Conservation (phyloP, 2,113 vertebrate genomes). For the Lagopus leucura region DNA sequence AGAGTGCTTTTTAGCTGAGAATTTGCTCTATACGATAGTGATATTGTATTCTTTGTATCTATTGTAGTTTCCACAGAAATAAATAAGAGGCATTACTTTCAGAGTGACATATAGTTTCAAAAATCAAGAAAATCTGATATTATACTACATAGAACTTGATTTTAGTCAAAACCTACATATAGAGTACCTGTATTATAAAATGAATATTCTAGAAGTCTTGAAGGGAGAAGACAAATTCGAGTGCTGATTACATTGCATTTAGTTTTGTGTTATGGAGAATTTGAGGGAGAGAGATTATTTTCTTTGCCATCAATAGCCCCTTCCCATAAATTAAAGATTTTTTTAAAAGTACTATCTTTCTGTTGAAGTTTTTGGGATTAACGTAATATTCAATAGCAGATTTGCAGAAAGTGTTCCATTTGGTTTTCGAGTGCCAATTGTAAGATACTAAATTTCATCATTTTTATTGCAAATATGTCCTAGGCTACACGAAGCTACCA, state of each 20-base stretch:
- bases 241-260: not conserved
- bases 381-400: not conserved
- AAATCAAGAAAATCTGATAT: not conserved
- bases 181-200: not conserved
- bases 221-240: not conserved
- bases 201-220: not conserved
- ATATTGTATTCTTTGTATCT: too few species aligned
- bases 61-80: too few species aligned
- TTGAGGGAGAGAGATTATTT: rapidly evolving
- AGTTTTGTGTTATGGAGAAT: not conserved
- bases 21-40: too few species aligned
- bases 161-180: not conserved
- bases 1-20: too few species aligned
- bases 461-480: not conserved
- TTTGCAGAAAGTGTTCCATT: not conserved
- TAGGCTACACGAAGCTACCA: not conserved
- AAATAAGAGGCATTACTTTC: too few species aligned
- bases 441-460: not conserved
- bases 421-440: not conserved
- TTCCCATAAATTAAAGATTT: not conserved
- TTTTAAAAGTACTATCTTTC: not conserved
- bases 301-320: not conserved
- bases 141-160: not conserved
- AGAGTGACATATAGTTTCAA: not conserved
- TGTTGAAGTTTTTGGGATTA: not conserved